A percentile compares a stretch with the other conserved stretches of the same genome.
These are phyloP conservation scores for Chelidonichthys spinosus DNA, from an alignment of 2,797 vertebrate genomes.

Conservation along the genomic window DNA sequence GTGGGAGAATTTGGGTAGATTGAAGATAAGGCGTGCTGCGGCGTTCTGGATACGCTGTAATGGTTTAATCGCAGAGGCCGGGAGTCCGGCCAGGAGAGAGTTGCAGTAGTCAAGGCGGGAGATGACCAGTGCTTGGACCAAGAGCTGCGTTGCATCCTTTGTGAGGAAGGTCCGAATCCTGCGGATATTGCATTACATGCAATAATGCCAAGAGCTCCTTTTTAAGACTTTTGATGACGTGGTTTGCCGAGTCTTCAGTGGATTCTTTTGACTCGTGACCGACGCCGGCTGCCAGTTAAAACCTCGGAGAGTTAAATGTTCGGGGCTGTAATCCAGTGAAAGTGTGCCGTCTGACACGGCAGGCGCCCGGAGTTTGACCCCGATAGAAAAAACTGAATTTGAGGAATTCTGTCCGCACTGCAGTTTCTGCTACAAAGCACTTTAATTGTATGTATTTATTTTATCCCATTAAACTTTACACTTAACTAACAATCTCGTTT, in stretches of 20 bases:
- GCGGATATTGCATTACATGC: no score
- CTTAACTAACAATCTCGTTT: background rate
- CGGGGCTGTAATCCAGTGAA: conserved; percentile 51
- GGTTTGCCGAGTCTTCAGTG: background rate
- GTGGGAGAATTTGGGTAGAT: no score
- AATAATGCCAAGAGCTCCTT: background rate
- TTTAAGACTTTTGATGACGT: conserved; percentile 1
- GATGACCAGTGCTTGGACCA: no score
- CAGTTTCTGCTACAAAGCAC: background rate
- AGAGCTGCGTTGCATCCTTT: no score
- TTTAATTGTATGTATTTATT: no score
- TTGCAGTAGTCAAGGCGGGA: no score
- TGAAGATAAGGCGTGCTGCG: no score
- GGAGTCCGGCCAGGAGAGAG: no score
- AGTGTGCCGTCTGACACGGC: conserved; percentile 52
- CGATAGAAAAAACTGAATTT: conserved; percentile 28
- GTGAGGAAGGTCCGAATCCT: no score
- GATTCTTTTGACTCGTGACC: conserved; percentile 37
- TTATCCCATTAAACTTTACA: background rate
- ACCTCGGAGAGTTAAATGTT: conserved; percentile 15
- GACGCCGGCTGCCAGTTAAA: conserved; percentile 27
- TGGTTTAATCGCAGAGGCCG: no score
- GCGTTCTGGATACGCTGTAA: no score
- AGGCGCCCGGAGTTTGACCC: conserved; percentile 39
- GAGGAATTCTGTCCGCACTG: conserved; percentile 2